Percentiles rank a stretch among this genome's conserved stretches.
These are phyloP conservation scores for Raja brachyura DNA, from an alignment of 2,113 vertebrate genomes.

Conservation along the genomic window DNA sequence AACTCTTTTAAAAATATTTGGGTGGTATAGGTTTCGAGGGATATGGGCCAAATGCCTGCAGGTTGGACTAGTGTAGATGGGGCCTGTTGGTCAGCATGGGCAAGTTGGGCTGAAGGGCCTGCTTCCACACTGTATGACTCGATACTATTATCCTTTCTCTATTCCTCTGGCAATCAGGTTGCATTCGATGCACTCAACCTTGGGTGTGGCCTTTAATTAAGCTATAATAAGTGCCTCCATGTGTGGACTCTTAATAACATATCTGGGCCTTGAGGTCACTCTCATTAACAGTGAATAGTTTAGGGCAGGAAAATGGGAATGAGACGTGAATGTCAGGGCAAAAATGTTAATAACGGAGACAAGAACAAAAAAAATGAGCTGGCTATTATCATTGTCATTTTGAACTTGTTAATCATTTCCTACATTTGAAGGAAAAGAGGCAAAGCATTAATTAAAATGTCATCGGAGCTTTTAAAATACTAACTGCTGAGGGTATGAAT, in stretches of 20 bases:
- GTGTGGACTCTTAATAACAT: slow-evolving; percentile 45
- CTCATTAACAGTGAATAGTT: slow-evolving; percentile 43
- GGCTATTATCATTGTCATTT: slow-evolving; percentile 31
- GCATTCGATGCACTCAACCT: background rate
- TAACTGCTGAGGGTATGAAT: background rate
- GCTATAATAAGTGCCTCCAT: slow-evolving; percentile 43
- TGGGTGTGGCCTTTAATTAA: slow-evolving; percentile 44
- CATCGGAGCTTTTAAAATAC: background rate
- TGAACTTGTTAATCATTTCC: slow-evolving; percentile 42
- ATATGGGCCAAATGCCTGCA: too few species aligned
- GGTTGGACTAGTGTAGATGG: too few species aligned
- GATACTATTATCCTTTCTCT: background rate
- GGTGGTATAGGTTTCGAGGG: too few species aligned
- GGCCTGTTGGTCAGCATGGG: too few species aligned
- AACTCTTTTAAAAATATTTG: too few species aligned
- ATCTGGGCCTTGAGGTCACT: slow-evolving; percentile 42
- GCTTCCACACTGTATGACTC: too few species aligned
- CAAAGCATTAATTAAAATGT: slow-evolving; percentile 22
- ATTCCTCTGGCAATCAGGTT: background rate
- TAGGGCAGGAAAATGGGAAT: slow-evolving; percentile 39
- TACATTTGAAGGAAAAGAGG: slow-evolving; percentile 30
- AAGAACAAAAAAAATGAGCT: slow-evolving; percentile 40
- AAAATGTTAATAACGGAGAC: slow-evolving; percentile 40
- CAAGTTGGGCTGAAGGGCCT: too few species aligned
- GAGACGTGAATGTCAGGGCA: slow-evolving; percentile 38